These are phyloP conservation scores for Gallinago media DNA, from an alignment of 2,113 vertebrate genomes.

Conservation along the genomic window DNA sequence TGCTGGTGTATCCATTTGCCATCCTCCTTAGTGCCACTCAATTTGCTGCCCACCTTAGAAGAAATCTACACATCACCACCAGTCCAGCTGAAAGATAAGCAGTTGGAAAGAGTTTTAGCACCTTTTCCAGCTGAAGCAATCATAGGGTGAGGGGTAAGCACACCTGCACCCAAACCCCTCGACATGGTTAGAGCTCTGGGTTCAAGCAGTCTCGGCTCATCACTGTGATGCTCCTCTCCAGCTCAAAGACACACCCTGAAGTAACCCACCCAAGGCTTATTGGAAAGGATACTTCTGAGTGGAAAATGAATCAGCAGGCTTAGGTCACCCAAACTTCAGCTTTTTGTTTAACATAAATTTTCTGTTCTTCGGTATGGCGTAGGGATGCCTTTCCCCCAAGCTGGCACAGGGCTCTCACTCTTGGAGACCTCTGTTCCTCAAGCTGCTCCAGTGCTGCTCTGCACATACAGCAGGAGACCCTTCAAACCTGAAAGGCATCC, in stretches of 20 bases:
- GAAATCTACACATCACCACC: background rate
- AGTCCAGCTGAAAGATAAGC: background rate
- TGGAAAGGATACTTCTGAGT: background rate
- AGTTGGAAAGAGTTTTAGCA: background rate
- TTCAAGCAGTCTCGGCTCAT: background rate
- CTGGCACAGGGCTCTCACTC: background rate
- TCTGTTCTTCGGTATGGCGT: fast-evolving
- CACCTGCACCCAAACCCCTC: background rate
- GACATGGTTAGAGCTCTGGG: background rate
- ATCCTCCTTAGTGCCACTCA: background rate
- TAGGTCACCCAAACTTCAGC: background rate
- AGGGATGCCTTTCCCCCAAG: background rate
- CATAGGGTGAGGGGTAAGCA: background rate
- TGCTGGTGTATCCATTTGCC: background rate
- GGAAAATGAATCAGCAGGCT: background rate
- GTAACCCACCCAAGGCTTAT: background rate
- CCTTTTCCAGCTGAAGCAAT: background rate
- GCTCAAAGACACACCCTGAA: background rate
- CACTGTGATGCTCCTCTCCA: background rate
- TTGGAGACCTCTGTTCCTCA: background rate
- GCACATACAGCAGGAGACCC: background rate
- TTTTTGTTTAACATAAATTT: background rate
- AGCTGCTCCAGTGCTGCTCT: background rate
- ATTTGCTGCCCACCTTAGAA: background rate
- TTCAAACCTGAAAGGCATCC: background rate